Percentiles rank a stretch among this genome's conserved stretches.
Conservation (phyloP, 2,113 vertebrate genomes). For the Pseudolaguvia tuberculata region DNA sequence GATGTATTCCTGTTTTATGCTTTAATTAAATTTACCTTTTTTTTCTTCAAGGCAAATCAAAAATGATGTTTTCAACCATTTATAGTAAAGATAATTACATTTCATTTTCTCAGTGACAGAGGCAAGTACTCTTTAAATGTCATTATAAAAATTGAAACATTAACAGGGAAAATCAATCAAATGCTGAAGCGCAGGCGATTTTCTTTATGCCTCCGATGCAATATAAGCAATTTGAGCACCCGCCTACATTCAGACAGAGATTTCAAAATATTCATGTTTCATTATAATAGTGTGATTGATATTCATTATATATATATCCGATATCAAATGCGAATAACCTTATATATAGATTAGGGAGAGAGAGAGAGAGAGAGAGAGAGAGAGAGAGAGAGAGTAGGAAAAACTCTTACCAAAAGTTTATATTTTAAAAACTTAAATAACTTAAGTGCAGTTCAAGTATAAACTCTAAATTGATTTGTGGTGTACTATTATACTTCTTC, state of each 20-base stretch:
- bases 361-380: background rate
- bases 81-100: conserved; percentile 29
- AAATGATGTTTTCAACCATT: conserved; percentile 3
- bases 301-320: conserved; percentile 7
- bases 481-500: no score
- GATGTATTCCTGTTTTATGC: conserved; percentile 7
- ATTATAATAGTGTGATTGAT: conserved; percentile 3
- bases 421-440: no score
- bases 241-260: conserved; percentile 17
- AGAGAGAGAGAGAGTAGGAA: background rate
- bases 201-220: background rate
- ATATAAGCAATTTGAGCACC: conserved; percentile 2
- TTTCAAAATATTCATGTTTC: conserved; percentile 17
- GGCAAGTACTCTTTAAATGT: conserved; percentile 30
- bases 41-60: conserved; percentile 4
- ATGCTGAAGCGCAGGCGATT: background rate
- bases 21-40: conserved; percentile 20
- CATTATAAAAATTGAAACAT: conserved; percentile 35
- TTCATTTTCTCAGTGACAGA: conserved; percentile 24
- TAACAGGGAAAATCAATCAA: conserved; percentile 22
- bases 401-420: background rate
- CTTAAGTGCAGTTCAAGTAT: no score
- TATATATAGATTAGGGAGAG: background rate
- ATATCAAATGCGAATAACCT: background rate
- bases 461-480: no score